Conservation (phyloP, 2,888 invertebrate species). For the Hecatera dysodea region DNA sequence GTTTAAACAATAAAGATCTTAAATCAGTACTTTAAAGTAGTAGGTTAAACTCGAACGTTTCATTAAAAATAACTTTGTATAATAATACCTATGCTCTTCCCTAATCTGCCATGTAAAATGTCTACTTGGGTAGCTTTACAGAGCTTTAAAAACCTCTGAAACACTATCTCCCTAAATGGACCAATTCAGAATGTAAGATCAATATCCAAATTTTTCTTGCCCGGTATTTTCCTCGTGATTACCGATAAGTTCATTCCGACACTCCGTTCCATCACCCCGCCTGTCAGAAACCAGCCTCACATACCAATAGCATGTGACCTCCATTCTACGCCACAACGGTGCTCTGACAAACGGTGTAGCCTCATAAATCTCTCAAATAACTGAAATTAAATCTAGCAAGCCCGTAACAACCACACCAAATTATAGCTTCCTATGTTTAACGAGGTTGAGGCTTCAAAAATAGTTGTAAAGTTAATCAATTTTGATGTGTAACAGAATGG, state of each 20-base stretch:
- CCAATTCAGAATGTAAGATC: too few species aligned
- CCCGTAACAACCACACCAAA: conserved; percentile 57
- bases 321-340: conserved; percentile 53
- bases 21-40: too few species aligned
- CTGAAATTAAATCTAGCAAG: conserved; percentile 60
- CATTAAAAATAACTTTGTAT: too few species aligned
- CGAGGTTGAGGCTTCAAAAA: conserved; percentile 59
- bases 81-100: too few species aligned
- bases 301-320: conserved; percentile 55
- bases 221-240: conserved; percentile 29
- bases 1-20: too few species aligned
- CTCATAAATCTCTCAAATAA: conserved; percentile 66
- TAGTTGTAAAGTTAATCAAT: conserved; percentile 61
- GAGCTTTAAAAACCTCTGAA: neutral
- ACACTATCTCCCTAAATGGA: too few species aligned
- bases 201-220: neutral
- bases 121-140: too few species aligned
- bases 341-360: conserved; percentile 42
- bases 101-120: too few species aligned
- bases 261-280: conserved; percentile 37
- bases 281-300: conserved; percentile 39
- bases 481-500: conserved; percentile 55
- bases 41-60: too few species aligned
- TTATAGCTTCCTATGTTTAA: conserved; percentile 64
- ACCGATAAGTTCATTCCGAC: conserved; percentile 32